Base-by-base conservation (phyloP, 2,797 vertebrate species). In the Chiroxiphia lanceolata region DNA sequence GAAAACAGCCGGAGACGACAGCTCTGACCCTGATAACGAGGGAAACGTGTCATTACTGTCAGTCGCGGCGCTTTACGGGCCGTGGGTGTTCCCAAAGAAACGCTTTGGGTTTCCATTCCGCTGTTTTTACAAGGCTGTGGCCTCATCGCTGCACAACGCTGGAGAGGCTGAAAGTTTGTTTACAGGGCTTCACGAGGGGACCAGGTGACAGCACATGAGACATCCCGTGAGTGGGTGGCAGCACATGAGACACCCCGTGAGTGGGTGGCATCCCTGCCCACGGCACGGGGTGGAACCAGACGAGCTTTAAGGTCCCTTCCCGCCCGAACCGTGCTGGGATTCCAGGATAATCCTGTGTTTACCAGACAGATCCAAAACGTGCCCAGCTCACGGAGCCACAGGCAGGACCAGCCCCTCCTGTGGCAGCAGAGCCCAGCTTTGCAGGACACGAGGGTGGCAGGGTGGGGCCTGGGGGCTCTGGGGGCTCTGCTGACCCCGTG, bases 71-170 rank as follows among this genome's bases (percentile, higher is more conserved):
- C 42, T 44, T 91, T 48, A 83, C 8, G 7, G 69, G 67, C 26
- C 2, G 26, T 44, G 91, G 92, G 93, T 47, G 96, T 95, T 89
- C 71, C 96, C 93, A 2, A 3, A 4, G 15, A 51, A 34, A 7
- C 13, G 38, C 12, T 67, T 3, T 1, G 50, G 34, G 70, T 42
- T 91, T 87, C 9, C 4, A 6, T 83, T 33, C 54, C 42, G 67
- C 77, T 11, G 21, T 2, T 78, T 87, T 92, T 68, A 93, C 50
- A 14, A 87, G 81, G 1, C n/a, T 2, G 31, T 44, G 89, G 60
- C 65, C 65, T 93, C 89, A 29, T 36, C 56, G 1, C 69, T 21
- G 11, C 15, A 1, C 12, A 1, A 3, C 2, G 29, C 2, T 11
- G 36, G 13, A 11, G 75, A 45, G 42, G 82, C 82, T 17, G 67